Conservation (phyloP, 2,888 invertebrate species). For the Oscheius sp. region DNA sequence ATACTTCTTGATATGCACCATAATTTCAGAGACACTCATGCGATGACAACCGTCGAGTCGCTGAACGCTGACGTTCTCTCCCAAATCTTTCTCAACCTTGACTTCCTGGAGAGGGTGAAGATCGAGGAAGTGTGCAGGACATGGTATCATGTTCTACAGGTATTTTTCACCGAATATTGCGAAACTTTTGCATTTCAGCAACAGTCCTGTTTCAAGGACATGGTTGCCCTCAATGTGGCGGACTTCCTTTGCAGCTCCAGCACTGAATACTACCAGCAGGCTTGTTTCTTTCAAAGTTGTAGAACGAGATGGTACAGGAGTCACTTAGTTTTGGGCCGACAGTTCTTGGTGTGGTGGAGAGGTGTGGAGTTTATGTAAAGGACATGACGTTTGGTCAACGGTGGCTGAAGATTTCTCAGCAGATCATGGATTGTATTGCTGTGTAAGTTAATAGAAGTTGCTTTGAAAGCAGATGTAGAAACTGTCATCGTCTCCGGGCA, state of each 20-base stretch:
- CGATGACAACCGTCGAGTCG: constrained; percentile 30
- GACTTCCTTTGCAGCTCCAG: constrained; percentile 28
- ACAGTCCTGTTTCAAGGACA: constrained; percentile 32
- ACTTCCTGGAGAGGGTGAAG: constrained; percentile 57
- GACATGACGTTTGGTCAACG: constrained; percentile 59
- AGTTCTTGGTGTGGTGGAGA: constrained; percentile 52
- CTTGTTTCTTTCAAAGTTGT: not conserved
- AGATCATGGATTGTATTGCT: constrained; percentile 56
- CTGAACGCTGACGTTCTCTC: constrained; percentile 43
- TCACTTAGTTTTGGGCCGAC: constrained; percentile 54
- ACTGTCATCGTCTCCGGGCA: constrained; percentile 40
- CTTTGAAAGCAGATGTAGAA: constrained; percentile 23
- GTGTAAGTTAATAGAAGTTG: constrained; percentile 38
- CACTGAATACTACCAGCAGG: constrained; percentile 37
- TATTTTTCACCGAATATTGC: constrained; percentile 6
- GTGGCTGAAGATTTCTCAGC: constrained; percentile 61
- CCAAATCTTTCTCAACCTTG: constrained; percentile 45
- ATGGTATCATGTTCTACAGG: constrained; percentile 49
- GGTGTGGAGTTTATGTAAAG: constrained; percentile 58
- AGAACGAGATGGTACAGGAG: constrained; percentile 43
- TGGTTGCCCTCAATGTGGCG: constrained; percentile 25
- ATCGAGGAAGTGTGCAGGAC: constrained; percentile 60
- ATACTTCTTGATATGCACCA: not conserved
- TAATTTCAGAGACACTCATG: constrained; percentile 6
- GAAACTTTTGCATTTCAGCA: constrained; percentile 17